Percentiles rank a stretch among this genome's conserved stretches.
Conservation (phyloP, 2,113 vertebrate genomes). For the Sterrhoptilus dennistouni region DNA sequence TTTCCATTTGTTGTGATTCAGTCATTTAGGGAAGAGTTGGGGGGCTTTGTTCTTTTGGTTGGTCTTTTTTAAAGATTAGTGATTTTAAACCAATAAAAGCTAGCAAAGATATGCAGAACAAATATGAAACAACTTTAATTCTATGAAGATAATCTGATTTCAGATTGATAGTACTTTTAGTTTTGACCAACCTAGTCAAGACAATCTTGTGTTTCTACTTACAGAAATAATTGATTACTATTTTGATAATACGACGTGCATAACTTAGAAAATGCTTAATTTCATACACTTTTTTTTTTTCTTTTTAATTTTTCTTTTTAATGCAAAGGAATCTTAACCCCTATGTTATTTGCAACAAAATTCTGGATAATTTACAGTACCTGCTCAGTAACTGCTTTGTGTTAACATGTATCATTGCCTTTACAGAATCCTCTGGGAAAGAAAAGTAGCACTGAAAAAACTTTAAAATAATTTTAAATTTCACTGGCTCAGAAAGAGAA, state of each 20-base stretch:
- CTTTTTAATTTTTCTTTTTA: neutral
- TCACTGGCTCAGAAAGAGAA: neutral
- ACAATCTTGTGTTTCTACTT: neutral
- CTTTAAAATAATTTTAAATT: neutral
- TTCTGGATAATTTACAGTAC: neutral
- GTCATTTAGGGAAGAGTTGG: neutral
- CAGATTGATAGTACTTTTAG: neutral
- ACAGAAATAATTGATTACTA: neutral
- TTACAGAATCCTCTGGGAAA: neutral
- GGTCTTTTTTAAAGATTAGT: neutral
- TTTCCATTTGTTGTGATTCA: neutral
- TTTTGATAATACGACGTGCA: neutral
- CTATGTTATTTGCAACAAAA: neutral
- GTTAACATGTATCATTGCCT: neutral
- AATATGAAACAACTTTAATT: neutral
- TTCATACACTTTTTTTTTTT: neutral
- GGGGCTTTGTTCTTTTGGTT: fast-evolving
- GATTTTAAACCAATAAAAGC: neutral
- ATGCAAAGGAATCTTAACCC: neutral
- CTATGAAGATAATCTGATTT: neutral
- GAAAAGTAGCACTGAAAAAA: neutral
- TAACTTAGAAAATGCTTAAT: neutral
- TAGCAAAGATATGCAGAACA: neutral
- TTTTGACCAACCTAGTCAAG: neutral
- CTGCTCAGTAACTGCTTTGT: neutral